Base-by-base conservation (phyloP, 2,888 invertebrate species). In the Stegana nigrithorax region DNA sequence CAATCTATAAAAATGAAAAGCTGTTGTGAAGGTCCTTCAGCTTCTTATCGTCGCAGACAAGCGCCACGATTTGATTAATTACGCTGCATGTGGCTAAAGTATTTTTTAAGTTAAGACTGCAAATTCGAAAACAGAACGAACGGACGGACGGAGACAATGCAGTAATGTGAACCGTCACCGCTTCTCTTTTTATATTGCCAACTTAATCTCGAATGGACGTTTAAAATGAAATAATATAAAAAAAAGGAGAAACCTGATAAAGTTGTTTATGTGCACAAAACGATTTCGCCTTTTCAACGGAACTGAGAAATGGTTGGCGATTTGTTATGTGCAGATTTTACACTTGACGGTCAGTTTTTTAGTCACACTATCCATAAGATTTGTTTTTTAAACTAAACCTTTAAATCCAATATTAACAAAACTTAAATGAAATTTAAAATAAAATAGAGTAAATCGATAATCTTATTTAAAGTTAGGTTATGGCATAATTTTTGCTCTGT, bases 151-250 rank as follows among this genome's bases (percentile, higher is more conserved):
- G n/a, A n/a, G n/a, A n/a, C n/a, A n/a, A n/a, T n/a, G n/a, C n/a
- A n/a, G n/a, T n/a, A n/a, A n/a, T n/a, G n/a, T n/a, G n/a, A n/a
- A n/a, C 76, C 72, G 78, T 78, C 75, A 70, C 71, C 78, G 65
- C 69, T 78, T 75, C 70, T 75, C n/a, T n/a, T n/a, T n/a, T n/a
- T n/a, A n/a, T 75, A 76, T 74, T 74, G 70, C 74, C 73, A 74
- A 71, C 74, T 75, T 78, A 78, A 75, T 78, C 78, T 77, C 74
- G 67, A 17, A 27, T 51, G 51, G 32, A 32, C 8, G 29, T 32
- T 72, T 73, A 74, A 62, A 58, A 64, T n/a, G n/a, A n/a, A n/a
- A n/a, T n/a, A n/a, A n/a, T n/a, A n/a, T n/a, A n/a, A n/a, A n/a
- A n/a, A n/a, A n/a, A n/a, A n/a, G n/a, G n/a, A n/a, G n/a, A 21